Base-by-base conservation (phyloP, 2,797 vertebrate species). In the Podargus strigoides region DNA sequence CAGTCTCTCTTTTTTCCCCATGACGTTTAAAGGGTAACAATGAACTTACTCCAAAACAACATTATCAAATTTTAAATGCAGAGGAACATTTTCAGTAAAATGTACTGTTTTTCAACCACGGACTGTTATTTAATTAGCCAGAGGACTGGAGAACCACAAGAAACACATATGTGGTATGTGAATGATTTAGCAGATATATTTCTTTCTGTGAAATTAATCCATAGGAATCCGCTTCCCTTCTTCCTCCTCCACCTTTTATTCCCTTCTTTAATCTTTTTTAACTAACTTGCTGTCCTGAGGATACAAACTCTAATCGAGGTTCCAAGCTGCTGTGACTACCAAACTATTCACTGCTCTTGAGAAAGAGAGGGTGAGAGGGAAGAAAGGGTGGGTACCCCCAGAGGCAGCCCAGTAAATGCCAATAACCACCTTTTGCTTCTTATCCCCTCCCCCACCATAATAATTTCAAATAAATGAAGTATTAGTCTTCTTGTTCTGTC, bases 191-290 rank as follows among this genome's bases (percentile, higher is more conserved):
- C 12, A 87, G 32, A 42, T 50, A 22, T 50, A 80, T 30, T 66
- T 24, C 58, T 76, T 83, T 84, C 68, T 91, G 79, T 75, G 46
- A 89, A 90, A 92, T 79, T 49, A 89, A 60, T 88, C 62, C 39
- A 75, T 26, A 80, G 60, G 56, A 94, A 95, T 85, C 32, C 13
- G 47, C 26, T 86, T 87, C 12, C 23, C 24, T 80, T 77, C 37
- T 56, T 89, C 24, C 34, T 92, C 67, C 46, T 67, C 34, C 59
- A 85, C 39, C 26, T 76, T 85, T 73, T 80, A 85, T 53, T 84
- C 28, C 58, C 41, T 67, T 55, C 66, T 91, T 93, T 85, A 55
- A 67, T 21, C 75, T 73, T 92, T 91, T 90, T 89, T 89, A 95
- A 94, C 41, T 85, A 76, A 87, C 81, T 50, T 87, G 63, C 59